Conservation (phyloP, 2,113 vertebrate species). For the Uropsilus gracilis region DNA sequence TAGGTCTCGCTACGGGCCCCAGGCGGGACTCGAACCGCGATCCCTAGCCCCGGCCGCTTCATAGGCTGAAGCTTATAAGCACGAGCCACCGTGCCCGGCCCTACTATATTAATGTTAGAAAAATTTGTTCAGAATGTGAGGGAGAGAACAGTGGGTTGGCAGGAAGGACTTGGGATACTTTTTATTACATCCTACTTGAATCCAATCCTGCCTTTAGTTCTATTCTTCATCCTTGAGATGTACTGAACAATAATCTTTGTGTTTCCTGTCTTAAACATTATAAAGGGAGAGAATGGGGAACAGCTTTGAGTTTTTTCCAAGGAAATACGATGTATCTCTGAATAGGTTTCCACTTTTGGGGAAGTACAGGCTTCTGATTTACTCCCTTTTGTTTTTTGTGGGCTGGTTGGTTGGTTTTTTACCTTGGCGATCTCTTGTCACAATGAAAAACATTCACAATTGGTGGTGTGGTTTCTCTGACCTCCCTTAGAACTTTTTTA, state of each 20-base stretch:
- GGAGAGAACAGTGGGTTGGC: background rate
- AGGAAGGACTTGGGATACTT: background rate
- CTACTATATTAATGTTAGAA: background rate
- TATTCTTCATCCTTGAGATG: conserved; percentile 22
- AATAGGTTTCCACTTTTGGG: background rate
- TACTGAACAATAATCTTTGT: background rate
- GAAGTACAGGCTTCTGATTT: background rate
- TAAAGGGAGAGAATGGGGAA: background rate
- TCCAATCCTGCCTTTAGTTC: conserved; percentile 27
- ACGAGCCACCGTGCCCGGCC: too few relatives aligned
- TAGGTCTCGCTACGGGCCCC: too few relatives aligned
- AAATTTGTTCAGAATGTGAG: conserved; percentile 19
- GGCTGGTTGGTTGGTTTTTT: background rate
- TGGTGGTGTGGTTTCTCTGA: conserved; percentile 30
- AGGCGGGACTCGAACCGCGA: too few relatives aligned
- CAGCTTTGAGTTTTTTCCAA: conserved; percentile 14
- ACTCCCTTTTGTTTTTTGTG: conserved; percentile 21
- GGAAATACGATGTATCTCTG: background rate
- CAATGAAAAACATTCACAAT: conserved; percentile 13
- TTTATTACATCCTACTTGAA: conserved; percentile 31
- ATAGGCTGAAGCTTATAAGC: too few relatives aligned
- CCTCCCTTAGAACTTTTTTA: background rate
- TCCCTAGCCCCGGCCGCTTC: too few relatives aligned
- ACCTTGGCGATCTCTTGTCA: background rate
- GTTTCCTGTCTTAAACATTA: conserved; percentile 2